Conservation (phyloP, 92 coral and sea anemone species). For the Palythoa caribaeorum region DNA sequence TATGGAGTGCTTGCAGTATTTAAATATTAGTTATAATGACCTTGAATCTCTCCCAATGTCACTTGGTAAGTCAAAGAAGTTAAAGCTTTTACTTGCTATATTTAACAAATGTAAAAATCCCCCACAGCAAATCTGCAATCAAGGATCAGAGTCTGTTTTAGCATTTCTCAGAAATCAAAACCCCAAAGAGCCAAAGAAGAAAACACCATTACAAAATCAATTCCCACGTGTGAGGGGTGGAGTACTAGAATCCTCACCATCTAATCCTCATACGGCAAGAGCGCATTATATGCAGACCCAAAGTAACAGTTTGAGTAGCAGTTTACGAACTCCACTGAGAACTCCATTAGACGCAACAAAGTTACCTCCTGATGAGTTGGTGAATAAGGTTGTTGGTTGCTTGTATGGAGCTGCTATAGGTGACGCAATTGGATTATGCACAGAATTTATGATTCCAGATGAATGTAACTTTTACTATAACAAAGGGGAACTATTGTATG, state of each 20-base stretch:
- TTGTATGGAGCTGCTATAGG: slow-evolving; percentile 98
- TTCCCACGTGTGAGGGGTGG: slow-evolving; percentile 96
- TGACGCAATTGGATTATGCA: slow-evolving; percentile 89
- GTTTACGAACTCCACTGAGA: slow-evolving; percentile 87
- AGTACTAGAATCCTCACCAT: slow-evolving; percentile 78
- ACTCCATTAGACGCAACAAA: slow-evolving; percentile 86
- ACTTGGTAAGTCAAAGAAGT: slow-evolving; percentile 70
- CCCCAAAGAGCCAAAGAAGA: slow-evolving; percentile 67
- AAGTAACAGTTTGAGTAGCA: slow-evolving; percentile 83
- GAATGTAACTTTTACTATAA: slow-evolving; percentile 93
- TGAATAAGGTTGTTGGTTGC: slow-evolving; percentile 93
- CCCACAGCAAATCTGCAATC: slow-evolving; percentile 93
- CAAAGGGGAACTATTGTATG: slow-evolving; percentile 62
- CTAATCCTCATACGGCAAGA: slow-evolving; percentile 95
- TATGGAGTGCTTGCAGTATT: slow-evolving; percentile 76
- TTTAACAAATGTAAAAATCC: slow-evolving; percentile 87
- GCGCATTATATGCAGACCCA: slow-evolving; percentile 93
- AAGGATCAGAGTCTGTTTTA: slow-evolving; percentile 80
- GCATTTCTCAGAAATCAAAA: slow-evolving; percentile 73
- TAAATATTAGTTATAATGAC: slow-evolving; percentile 88
- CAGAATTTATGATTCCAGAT: slow-evolving; percentile 94
- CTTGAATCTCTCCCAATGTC: slow-evolving; percentile 84
- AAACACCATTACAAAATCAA: slow-evolving; percentile 50
- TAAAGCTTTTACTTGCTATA: slow-evolving; percentile 82
- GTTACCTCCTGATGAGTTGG: slow-evolving; percentile 95